Base-by-base conservation (phyloP, 2,888 invertebrate species). In the Fragum fragum region DNA sequence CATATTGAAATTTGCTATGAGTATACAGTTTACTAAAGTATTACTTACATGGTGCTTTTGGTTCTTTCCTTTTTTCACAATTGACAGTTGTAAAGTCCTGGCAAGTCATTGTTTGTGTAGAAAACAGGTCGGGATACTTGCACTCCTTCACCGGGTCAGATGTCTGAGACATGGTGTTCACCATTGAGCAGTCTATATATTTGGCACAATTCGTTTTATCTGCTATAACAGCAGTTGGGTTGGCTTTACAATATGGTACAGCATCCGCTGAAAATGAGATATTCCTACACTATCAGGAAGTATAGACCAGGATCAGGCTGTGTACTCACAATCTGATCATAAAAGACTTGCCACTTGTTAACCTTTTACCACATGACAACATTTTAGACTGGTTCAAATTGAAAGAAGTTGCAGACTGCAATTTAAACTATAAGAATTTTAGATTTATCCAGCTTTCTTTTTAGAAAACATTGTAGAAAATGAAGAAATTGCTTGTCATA, bases 31-130 rank as follows among this genome's bases (percentile, higher is more conserved):
- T n/a, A 47, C 1, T n/a, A n/a, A n/a, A n/a, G n/a, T n/a, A n/a
- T n/a, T 42, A 81, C 87, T 79, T 76, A 88, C 88, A 88, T 42
- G 88, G 88, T 14, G 88, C 85, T 59, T 81, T 76, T 0, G 86
- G 86, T 57, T 86, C 87, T 55, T 32, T 79, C 39, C 85, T 76
- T 21, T 73, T 76, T 29, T 79, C 76, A 80, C 88, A 88, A 9
- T 76, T 61, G 1, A 87, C 87, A 2, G 78, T 81, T 16, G 80
- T 81, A 71, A 86, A 86, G 39, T 79, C 77, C 59, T 81, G 75
- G 73, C 88, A 88, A 11, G 76, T 59, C 77, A 75, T 78, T 11
- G 81, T 80, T 14, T 61, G 68, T n/a, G 77, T 80, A 18, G 86
- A 86, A 71, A 87, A 88, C 52, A 88, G 76, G 42, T 88, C 86